phyloP scores from a whole-genome alignment of 2,113 vertebrate genomes.

The Percopsis transmontana region DNA sequence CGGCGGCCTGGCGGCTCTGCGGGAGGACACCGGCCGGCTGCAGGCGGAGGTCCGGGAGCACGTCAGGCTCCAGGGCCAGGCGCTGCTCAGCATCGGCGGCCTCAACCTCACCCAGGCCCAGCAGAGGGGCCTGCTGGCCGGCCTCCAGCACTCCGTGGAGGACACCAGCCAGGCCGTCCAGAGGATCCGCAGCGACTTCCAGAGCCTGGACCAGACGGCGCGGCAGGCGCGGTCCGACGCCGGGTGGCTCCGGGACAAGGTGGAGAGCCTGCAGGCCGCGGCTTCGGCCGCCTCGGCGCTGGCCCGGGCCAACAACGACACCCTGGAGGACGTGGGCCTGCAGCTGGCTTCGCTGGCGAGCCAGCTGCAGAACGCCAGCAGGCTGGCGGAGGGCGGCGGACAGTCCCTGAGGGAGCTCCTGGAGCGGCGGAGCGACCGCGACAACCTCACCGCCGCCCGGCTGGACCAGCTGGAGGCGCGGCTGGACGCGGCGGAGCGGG shows the following conservation, averaged over 20 bases:
- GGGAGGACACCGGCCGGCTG: slow-evolving; percentile 84
- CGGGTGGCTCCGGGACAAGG: slow-evolving; percentile 89
- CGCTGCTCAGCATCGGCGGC: slow-evolving; percentile 85
- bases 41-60: slow-evolving; percentile 87
- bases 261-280: slow-evolving; percentile 84
- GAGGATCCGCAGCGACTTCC: slow-evolving; percentile 87
- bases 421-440: slow-evolving; percentile 85
- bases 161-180: slow-evolving; percentile 87
- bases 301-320: slow-evolving; percentile 88
- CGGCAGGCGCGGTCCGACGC: slow-evolving; percentile 86
- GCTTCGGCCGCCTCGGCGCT: slow-evolving; percentile 86
- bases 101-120: slow-evolving; percentile 91
- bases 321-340: slow-evolving; percentile 87
- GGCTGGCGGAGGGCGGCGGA: slow-evolving; percentile 83
- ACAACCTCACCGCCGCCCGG: slow-evolving; percentile 83
- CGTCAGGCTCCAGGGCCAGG: slow-evolving; percentile 83
- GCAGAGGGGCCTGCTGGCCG: slow-evolving; percentile 83
- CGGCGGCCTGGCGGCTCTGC: slow-evolving; percentile 83
- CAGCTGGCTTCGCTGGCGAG: slow-evolving; percentile 83
- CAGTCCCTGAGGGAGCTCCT: slow-evolving; percentile 89
- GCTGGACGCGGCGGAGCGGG: slow-evolving; percentile 85
- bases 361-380: slow-evolving; percentile 89
- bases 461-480: slow-evolving; percentile 85
- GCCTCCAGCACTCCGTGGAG: slow-evolving; percentile 87
- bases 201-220: slow-evolving; percentile 86